Percentiles rank a stretch among this genome's conserved stretches.
Evolutionary conservation across 2,888 invertebrate species (phyloP).

Genomic region (Callyntrura guangdongensis): DNA sequence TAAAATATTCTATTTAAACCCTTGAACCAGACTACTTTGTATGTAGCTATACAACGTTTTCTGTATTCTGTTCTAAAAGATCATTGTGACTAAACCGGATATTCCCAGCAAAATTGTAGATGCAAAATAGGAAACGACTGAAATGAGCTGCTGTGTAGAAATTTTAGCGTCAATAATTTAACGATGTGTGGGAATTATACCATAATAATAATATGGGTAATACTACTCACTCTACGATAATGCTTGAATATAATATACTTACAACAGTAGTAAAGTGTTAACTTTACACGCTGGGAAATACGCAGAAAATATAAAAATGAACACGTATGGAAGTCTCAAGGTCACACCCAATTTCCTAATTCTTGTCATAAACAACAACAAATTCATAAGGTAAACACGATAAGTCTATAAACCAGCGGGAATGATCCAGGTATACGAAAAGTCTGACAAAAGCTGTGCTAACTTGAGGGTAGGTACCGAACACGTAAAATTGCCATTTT

Average conservation of each 20-base stretch:
- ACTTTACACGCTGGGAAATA: no score
- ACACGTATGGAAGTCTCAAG: slow-evolving; percentile 26
- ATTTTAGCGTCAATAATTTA: background rate
- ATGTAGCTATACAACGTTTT: no score
- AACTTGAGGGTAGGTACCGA: no score
- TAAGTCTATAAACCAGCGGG: background rate
- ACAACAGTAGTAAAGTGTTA: no score
- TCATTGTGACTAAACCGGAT: background rate
- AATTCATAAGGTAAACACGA: slow-evolving; percentile 16
- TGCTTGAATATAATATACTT: background rate
- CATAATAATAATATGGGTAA: background rate
- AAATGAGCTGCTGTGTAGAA: background rate
- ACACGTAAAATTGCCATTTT: no score
- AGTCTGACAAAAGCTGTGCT: no score
- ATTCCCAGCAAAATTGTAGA: background rate
- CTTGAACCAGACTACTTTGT: no score
- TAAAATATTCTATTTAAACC: no score
- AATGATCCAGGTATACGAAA: background rate
- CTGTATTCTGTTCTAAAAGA: background rate
- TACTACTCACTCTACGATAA: background rate
- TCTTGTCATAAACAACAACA: slow-evolving; percentile 32
- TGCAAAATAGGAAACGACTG: slow-evolving; percentile 6
- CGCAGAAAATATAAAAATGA: slow-evolving; percentile 13
- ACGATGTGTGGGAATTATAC: slow-evolving; percentile 13
- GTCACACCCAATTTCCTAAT: slow-evolving; percentile 42